Base-by-base conservation (phyloP, 2,888 invertebrate species). In the Parthenolecanium corni region DNA sequence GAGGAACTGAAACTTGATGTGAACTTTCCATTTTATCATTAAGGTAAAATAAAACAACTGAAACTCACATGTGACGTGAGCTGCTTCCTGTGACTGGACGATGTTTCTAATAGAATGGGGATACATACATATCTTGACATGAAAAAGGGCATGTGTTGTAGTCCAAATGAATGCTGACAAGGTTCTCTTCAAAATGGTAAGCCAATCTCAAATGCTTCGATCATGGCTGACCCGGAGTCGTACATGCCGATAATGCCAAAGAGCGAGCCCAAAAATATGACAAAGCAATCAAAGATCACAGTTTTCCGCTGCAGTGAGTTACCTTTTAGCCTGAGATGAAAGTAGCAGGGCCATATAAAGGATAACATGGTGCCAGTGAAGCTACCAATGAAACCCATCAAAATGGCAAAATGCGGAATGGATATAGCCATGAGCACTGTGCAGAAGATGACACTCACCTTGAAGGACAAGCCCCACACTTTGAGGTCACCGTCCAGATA, bases 331-430 rank as follows among this genome's bases (percentile, higher is more conserved):
- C 89, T 89, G 61, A 98, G 78, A 73, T 99, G 96, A 74, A 98
- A 98, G 73, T 95, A 95, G 68, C 95, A 96, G 0, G 98, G 98
- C 98, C 98, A 99, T 69, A 99, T 94, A 75, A 99, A 96, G 67
- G 95, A 96, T 64, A 98, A 77, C 96, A 98, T 97, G 1, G 97
- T 97, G 1, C 98, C 95, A 0, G 98, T 98, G 73, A 98, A 97
- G 71, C 91, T 95, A 16, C 98, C 98, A 68, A 99, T 96, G 70
- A 98, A 90, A 20, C 97, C 98, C 97, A 98, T 98, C 63, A 98
- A 78, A 70, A 97, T 91, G 65, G 94, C 89, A 73, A 99, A 96
- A 75, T 99, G 97, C 0, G 98, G 98, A 68, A 98, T 96, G 68
- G 91, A 91, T 69, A 96, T 88, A 12, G 97, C 97, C 88, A 95